Conservation (phyloP, 1,140 invertebrate species). For the Drosophila funebris region DNA sequence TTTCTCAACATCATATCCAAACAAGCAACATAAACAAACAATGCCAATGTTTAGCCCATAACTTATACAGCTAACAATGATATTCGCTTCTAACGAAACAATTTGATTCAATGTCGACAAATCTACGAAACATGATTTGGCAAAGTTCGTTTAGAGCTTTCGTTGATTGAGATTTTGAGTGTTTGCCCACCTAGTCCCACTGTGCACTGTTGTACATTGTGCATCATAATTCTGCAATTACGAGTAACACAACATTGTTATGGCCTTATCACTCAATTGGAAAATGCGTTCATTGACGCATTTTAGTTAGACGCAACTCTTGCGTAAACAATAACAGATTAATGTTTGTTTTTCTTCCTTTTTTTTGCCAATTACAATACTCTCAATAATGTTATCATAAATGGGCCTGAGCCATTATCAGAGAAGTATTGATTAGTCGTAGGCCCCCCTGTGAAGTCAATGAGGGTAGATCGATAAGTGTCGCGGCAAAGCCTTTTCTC, state of each 20-base stretch:
- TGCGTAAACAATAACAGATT: constrained; percentile 78
- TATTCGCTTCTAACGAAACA: neutral
- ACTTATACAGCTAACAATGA: neutral
- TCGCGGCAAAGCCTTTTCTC: neutral
- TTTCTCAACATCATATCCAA: constrained; percentile 2
- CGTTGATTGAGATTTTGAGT: neutral
- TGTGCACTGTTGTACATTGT: neutral
- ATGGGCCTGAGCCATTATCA: constrained; percentile 32
- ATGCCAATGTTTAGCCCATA: constrained; percentile 7
- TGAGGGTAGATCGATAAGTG: constrained; percentile 52
- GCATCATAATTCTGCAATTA: neutral
- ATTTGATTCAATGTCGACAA: neutral
- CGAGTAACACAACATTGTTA: neutral
- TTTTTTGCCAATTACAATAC: constrained; percentile 40
- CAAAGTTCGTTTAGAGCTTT: neutral
- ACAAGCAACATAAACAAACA: constrained; percentile 22
- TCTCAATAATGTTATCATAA: constrained; percentile 18
- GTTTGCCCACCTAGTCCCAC: neutral
- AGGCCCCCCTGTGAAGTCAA: constrained; percentile 50
- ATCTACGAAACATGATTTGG: neutral
- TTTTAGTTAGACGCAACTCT: constrained; percentile 53
- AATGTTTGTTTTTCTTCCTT: constrained; percentile 56
- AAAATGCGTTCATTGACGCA: constrained; percentile 79
- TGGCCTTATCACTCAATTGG: constrained; percentile 18
- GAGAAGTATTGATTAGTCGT: constrained; percentile 21